A percentile compares a stretch with the other conserved stretches of the same genome.
Evolutionary conservation across 2,113 vertebrate species (phyloP).

Genomic region (Sinocyclocheilus maitianheensis): DNA sequence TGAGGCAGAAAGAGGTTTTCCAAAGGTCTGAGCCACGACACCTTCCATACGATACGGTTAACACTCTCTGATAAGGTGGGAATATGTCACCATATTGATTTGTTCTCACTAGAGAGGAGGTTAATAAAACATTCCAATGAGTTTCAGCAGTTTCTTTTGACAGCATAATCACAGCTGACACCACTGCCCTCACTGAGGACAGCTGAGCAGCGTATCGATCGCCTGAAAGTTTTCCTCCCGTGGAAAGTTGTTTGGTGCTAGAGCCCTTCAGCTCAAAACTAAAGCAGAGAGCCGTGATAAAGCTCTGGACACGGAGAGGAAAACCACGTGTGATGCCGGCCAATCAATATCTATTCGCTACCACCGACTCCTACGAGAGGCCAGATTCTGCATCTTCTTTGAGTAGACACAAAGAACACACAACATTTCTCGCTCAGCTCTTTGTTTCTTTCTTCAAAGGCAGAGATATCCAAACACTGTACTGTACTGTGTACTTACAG

Average conservation of each 20-base stretch:
- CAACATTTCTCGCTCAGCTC: neutral
- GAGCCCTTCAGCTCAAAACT: constrained; percentile 18
- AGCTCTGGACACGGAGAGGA: neutral
- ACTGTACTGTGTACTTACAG: neutral
- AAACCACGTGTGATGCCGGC: constrained; percentile 28
- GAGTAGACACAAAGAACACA: constrained; percentile 11
- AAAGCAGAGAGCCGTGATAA: neutral
- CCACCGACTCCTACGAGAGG: constrained; percentile 46
- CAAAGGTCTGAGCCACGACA: neutral
- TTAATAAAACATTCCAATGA: constrained; percentile 51
- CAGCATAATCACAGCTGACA: constrained; percentile 51
- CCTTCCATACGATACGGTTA: neutral
- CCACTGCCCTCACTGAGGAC: constrained; percentile 42
- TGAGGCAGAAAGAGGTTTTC: neutral
- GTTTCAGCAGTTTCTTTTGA: constrained; percentile 32
- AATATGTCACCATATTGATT: constrained; percentile 45
- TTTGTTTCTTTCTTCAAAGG: neutral
- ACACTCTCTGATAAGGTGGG: neutral
- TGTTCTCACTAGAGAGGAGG: constrained; percentile 39
- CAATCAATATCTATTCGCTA: constrained; percentile 45
- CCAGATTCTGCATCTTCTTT: constrained; percentile 37
- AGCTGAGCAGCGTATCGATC: constrained; percentile 46
- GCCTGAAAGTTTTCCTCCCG: constrained; percentile 33
- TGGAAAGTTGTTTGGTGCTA: neutral
- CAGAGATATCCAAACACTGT: neutral